Percentiles rank a stretch among this genome's conserved stretches.
Conservation (phyloP, 2,113 vertebrate species). For the Poeciliopsis prolifica region DNA sequence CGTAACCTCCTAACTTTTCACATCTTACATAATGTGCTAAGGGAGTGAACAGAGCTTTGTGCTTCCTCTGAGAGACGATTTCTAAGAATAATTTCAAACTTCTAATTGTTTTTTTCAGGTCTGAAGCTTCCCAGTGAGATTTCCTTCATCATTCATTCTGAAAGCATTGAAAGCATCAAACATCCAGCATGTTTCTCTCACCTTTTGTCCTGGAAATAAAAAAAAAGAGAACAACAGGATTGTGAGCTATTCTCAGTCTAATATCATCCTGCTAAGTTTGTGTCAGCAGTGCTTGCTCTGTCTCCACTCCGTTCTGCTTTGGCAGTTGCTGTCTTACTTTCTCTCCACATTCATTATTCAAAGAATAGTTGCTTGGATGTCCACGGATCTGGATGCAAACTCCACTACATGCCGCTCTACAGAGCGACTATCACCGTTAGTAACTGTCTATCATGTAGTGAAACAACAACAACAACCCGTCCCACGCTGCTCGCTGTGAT, state of each 20-base stretch:
- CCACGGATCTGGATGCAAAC: conserved; percentile 46
- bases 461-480: conserved; percentile 33
- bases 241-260: background rate
- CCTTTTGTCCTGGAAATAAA: background rate
- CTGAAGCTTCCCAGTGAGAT: background rate
- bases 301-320: conserved; percentile 35
- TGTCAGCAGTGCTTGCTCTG: conserved; percentile 14
- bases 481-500: conserved; percentile 21
- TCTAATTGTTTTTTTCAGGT: background rate
- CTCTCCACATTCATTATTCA: conserved; percentile 63
- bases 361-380: conserved; percentile 43
- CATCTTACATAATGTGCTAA: too few relatives aligned
- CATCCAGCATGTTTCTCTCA: background rate
- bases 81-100: background rate
- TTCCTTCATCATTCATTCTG: background rate
- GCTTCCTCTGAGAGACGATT: too few relatives aligned
- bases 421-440: conserved; percentile 29
- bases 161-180: background rate
- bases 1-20: too few relatives aligned
- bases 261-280: conserved; percentile 28
- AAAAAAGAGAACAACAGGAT: background rate
- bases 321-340: conserved; percentile 34
- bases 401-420: conserved; percentile 20
- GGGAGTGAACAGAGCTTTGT: too few relatives aligned
- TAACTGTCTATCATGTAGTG: conserved; percentile 44